phyloP scores from a whole-genome alignment of 2,888 invertebrate species.

The Polietes domitor region DNA sequence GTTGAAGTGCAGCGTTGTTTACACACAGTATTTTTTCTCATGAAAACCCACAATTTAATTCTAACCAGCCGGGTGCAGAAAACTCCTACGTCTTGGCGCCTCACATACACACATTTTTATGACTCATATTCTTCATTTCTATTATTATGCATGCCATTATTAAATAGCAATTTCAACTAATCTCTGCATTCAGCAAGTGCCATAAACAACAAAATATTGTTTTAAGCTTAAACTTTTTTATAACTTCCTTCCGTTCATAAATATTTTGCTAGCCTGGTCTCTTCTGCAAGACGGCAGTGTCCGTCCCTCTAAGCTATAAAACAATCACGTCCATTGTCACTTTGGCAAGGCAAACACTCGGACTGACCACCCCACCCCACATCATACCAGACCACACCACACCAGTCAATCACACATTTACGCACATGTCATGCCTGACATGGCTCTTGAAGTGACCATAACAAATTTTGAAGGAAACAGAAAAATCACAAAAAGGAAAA shows the following conservation, averaged over 20 bases:
- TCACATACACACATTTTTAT: constrained; percentile 16
- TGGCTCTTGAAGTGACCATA: constrained; percentile 14
- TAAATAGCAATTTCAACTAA: constrained; percentile 28
- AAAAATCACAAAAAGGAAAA: constrained; percentile 18
- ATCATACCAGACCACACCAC: background rate
- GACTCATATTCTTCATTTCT: background rate
- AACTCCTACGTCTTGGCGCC: constrained; percentile 14
- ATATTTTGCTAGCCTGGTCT: background rate
- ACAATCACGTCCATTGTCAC: constrained; percentile 57
- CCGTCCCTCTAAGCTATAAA: background rate
- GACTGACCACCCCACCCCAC: constrained; percentile 12
- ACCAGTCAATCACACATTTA: background rate
- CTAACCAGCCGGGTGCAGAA: background rate
- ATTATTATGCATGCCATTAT: background rate
- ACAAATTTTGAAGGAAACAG: background rate
- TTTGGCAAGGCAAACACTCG: constrained; percentile 15
- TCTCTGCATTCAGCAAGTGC: background rate
- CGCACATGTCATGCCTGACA: background rate
- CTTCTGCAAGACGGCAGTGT: background rate
- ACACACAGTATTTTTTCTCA: background rate
- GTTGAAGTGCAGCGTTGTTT: background rate
- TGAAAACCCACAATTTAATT: background rate
- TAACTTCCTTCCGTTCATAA: constrained; percentile 59
- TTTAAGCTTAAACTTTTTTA: constrained; percentile 59
- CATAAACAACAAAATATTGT: constrained; percentile 47